Conservation (phyloP, 1,140 invertebrate genomes). For the Pectinophora gossypiella region DNA sequence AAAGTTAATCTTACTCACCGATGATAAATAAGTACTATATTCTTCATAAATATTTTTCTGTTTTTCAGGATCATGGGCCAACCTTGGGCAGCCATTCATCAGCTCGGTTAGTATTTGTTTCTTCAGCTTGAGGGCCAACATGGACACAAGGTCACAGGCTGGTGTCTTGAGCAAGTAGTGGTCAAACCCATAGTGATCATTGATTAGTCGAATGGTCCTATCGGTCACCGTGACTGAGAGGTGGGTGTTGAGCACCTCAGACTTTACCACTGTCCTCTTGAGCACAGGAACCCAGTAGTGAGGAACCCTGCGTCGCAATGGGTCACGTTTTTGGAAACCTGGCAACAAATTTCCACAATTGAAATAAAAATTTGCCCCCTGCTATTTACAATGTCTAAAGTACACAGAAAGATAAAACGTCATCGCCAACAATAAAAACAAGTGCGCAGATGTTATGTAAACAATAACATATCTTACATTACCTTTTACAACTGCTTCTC, state of each 20-base stretch:
- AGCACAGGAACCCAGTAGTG: conserved; percentile 92
- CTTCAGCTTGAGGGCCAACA: conserved; percentile 89
- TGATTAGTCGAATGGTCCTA: conserved; percentile 88
- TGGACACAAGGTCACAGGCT: conserved; percentile 90
- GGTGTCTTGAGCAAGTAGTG: conserved; percentile 94
- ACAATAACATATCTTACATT: conserved; percentile 6
- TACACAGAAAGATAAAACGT: neutral
- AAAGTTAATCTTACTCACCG: conserved; percentile 82
- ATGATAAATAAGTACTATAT: conserved; percentile 89
- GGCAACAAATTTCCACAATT: conserved; percentile 11
- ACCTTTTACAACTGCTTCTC: conserved; percentile 92
- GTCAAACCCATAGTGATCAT: conserved; percentile 95
- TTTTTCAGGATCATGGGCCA: conserved; percentile 82
- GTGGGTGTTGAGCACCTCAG: conserved; percentile 93
- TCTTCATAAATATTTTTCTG: conserved; percentile 86
- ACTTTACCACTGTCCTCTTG: conserved; percentile 89
- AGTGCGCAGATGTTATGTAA: conserved; percentile 1
- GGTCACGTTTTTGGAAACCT: conserved; percentile 86
- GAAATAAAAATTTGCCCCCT: neutral
- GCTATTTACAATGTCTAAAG: neutral
- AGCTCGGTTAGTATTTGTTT: conserved; percentile 88
- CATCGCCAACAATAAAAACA: neutral
- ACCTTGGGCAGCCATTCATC: conserved; percentile 83
- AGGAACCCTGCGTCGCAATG: conserved; percentile 79
- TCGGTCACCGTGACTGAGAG: conserved; percentile 88